Percentiles rank a stretch among this genome's conserved stretches.
Conservation (phyloP, 2,888 invertebrate species). For the Troides helena region DNA sequence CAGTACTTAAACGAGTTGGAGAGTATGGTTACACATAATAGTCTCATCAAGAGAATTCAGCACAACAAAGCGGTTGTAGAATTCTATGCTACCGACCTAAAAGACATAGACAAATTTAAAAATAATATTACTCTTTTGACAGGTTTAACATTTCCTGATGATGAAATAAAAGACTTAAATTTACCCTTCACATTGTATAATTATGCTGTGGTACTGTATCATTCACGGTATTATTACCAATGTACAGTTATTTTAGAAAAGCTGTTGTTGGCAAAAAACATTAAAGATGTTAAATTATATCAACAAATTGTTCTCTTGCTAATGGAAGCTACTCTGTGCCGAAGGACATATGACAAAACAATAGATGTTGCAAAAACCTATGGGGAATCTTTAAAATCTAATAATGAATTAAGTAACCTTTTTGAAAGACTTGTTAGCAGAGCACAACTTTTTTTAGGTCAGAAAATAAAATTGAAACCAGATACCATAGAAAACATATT, state of each 20-base stretch:
- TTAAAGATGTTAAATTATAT: conserved; percentile 64
- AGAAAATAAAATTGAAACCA: conserved; percentile 50
- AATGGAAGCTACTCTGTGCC: conserved; percentile 68
- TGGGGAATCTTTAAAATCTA: conserved; percentile 58
- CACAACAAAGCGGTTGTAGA: conserved; percentile 93
- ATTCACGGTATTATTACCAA: conserved; percentile 86
- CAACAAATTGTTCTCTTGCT: conserved; percentile 63
- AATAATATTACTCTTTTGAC: conserved; percentile 83
- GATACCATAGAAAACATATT: conserved; percentile 72
- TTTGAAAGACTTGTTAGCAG: conserved; percentile 66
- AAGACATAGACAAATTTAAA: conserved; percentile 86
- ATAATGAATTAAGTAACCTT: conserved; percentile 56
- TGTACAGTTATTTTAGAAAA: conserved; percentile 76
- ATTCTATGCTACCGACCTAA: conserved; percentile 87
- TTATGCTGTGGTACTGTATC: conserved; percentile 88
- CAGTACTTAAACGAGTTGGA: conserved; percentile 84
- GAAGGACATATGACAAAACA: conserved; percentile 68
- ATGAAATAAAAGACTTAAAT: conserved; percentile 60
- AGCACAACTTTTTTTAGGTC: conserved; percentile 62
- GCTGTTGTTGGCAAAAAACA: conserved; percentile 55
- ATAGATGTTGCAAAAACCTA: conserved; percentile 63
- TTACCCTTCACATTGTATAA: conserved; percentile 84
- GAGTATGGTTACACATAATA: conserved; percentile 77
- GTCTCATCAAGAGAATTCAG: conserved; percentile 82
- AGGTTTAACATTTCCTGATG: conserved; percentile 71